phyloP scores from a whole-genome alignment of 2,888 invertebrate genomes.

The Sisyra nigra region DNA sequence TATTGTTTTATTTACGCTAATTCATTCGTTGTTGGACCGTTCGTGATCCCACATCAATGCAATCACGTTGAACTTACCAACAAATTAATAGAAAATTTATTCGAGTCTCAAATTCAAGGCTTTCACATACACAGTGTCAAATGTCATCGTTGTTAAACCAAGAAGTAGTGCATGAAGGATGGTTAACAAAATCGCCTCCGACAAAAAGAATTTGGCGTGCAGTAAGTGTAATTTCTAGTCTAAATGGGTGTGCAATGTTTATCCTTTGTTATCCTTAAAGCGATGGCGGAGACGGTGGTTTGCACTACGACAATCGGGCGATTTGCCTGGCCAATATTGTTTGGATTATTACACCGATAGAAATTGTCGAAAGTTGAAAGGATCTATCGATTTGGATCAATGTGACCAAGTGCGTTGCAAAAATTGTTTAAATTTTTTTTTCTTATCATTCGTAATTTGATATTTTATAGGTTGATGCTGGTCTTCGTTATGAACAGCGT shows the following conservation, averaged over 20 bases:
- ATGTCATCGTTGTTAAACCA: constrained; percentile 35
- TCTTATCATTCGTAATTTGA: constrained; percentile 5
- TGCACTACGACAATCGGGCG: constrained; percentile 76
- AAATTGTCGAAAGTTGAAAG: constrained; percentile 70
- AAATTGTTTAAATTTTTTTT: constrained; percentile 8
- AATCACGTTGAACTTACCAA: too few relatives aligned
- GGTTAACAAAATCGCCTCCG: constrained; percentile 92
- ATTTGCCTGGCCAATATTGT: constrained; percentile 85
- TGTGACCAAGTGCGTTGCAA: constrained; percentile 69
- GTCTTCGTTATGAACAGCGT: constrained; percentile 65
- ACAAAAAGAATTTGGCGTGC: constrained; percentile 84
- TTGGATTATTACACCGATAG: constrained; percentile 87
- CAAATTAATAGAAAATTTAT: too few relatives aligned
- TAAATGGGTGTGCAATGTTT: neutral
- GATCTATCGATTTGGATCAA: constrained; percentile 84
- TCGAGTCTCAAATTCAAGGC: too few relatives aligned
- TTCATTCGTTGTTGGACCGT: too few relatives aligned
- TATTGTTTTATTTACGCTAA: too few relatives aligned
- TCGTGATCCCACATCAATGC: too few relatives aligned
- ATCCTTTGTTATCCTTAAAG: constrained; percentile 32
- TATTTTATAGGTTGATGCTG: constrained; percentile 65
- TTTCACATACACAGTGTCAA: neutral
- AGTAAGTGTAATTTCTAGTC: constrained; percentile 50
- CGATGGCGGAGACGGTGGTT: constrained; percentile 95
- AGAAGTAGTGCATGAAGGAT: constrained; percentile 78